Evolutionary conservation across 2,113 vertebrate species (phyloP), one percentile per base, ranked within the genome.

Genomic region (Leptobrachium leishanense): DNA sequence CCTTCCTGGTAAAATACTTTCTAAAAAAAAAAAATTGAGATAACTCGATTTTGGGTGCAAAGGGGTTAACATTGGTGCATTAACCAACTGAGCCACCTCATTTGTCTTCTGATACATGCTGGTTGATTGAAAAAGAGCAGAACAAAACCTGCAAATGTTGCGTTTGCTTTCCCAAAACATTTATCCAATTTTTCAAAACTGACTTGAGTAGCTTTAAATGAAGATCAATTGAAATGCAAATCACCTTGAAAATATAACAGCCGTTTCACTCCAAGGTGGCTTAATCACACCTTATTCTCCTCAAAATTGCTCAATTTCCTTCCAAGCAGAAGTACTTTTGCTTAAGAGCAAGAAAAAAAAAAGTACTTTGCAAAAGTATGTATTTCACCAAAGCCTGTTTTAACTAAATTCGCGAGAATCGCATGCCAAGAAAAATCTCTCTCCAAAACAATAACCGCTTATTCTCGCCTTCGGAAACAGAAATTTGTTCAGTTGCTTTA

Each of bases 321-420:
- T 85, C 83, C 88, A 88, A 90, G 85, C 81, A 85, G 82, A 82
- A 84, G 85, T 87, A 85, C 82, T 78, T 87, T 77, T 84, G n/a
- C 82, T 90, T 82, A 84, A 81, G 90, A 78, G 81, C 12, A 55
- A 62, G 43, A 85, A 87, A 85, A 84, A 85, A 84, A 92, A 89
- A 83, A 85, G 13, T 13, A 59, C 77, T 74, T 83, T 31, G 20
- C 20, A 85, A 84, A 88, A 87, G 84, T 85, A 82, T 31, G 20
- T 88, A 88, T 85, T 90, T 90, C 83, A 82, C 88, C 83, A 86
- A 72, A 89, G 88, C 74, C 84, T 90, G 88, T 91, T 92, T 89
- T 83, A 84, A 90, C 88, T 90, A 88, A 89, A 91, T 91, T 89
- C 88, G 88, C 91, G 90, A 91, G 91, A 88, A 89, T 87, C 90